These are phyloP conservation scores for Drosophila nigrodunni DNA, from an alignment of 1,140 invertebrate species.

Conservation along the genomic window DNA sequence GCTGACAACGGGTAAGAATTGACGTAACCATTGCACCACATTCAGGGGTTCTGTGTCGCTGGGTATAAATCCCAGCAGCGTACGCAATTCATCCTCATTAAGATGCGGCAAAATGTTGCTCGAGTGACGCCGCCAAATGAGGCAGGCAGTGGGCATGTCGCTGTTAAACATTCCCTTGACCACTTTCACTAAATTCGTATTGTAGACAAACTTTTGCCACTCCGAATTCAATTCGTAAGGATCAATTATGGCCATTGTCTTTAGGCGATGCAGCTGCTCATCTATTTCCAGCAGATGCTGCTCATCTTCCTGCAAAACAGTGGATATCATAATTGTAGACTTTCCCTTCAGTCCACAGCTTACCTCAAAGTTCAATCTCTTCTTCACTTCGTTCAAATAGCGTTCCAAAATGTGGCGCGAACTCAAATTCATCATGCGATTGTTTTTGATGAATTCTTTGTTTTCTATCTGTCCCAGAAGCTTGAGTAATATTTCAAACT, in stretches of 20 bases:
- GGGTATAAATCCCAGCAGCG: slow-evolving; percentile 70
- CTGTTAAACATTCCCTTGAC: slow-evolving; percentile 69
- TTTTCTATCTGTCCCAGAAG: slow-evolving; percentile 66
- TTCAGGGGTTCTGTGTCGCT: slow-evolving; percentile 70
- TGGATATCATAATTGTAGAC: no score
- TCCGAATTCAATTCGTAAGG: slow-evolving; percentile 77
- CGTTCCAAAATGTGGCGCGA: slow-evolving; percentile 62
- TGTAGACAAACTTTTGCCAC: slow-evolving; percentile 83
- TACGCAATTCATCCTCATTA: slow-evolving; percentile 63
- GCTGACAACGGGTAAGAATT: slow-evolving; percentile 74
- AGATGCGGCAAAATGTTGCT: slow-evolving; percentile 69
- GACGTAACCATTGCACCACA: slow-evolving; percentile 77
- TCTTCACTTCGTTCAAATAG: slow-evolving; percentile 69
- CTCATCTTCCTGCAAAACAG: slow-evolving; percentile 59
- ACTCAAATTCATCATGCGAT: slow-evolving; percentile 78
- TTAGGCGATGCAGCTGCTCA: slow-evolving; percentile 75
- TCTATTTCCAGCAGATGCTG: slow-evolving; percentile 72
- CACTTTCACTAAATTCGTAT: slow-evolving; percentile 68
- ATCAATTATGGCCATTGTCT: slow-evolving; percentile 81
- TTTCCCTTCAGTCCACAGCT: neutral
- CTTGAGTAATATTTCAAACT: slow-evolving; percentile 57
- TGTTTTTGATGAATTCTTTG: slow-evolving; percentile 68
- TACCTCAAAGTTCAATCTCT: slow-evolving; percentile 68
- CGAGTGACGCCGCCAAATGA: slow-evolving; percentile 80
- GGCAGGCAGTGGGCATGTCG: slow-evolving; percentile 74